phyloP scores from a whole-genome alignment of 2,113 vertebrate species.

The Tragelaphus strepsiceros region DNA sequence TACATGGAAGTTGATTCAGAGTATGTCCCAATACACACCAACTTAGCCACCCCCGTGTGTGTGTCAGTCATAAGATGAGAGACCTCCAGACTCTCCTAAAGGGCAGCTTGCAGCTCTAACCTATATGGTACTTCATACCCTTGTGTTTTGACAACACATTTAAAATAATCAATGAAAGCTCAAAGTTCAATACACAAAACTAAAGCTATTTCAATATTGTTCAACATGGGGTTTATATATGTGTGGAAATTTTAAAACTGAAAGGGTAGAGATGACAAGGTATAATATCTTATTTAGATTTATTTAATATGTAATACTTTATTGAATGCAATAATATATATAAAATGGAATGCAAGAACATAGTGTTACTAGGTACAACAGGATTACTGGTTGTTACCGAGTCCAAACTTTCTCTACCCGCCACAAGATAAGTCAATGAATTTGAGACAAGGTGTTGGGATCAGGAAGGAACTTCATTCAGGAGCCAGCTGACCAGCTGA shows the following conservation, averaged over 20 bases:
- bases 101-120: neutral
- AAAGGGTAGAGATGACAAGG: neutral
- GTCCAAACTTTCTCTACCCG: neutral
- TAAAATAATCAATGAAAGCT: neutral
- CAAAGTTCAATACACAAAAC: neutral
- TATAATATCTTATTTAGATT: neutral
- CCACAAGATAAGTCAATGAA: neutral
- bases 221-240: neutral
- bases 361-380: neutral
- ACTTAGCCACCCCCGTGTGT: rapidly evolving
- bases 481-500: neutral
- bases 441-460: neutral
- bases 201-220: neutral
- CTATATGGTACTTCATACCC: too few species aligned
- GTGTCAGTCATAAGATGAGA: neutral
- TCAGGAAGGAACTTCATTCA: neutral
- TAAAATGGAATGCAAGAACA: neutral
- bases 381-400: neutral
- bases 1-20: neutral
- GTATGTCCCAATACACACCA: neutral
- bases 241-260: neutral
- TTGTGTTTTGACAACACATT: neutral
- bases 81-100: neutral
- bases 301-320: neutral
- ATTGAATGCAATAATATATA: neutral